Evolutionary conservation across 2,113 vertebrate species (phyloP).

Genomic region (Thinocorus orbignyianus): DNA sequence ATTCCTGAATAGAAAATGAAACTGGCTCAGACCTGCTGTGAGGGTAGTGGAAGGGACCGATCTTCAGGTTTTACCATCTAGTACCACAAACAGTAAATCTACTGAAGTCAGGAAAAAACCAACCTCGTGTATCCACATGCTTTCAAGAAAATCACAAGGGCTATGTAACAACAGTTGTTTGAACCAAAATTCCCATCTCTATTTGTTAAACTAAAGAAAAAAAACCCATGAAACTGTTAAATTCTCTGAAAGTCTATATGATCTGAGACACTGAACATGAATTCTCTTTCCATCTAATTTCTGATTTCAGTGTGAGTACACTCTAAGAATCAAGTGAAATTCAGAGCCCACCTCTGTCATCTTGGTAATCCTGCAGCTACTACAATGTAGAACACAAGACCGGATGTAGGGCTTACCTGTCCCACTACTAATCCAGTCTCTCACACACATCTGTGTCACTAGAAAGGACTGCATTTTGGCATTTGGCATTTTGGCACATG

Average conservation of each 20-base stretch:
- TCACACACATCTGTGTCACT: rapidly evolving
- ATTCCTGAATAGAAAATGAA: neutral
- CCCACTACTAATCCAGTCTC: neutral
- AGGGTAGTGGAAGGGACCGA: rapidly evolving
- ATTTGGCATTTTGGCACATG: too few relatives aligned
- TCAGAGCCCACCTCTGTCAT: rapidly evolving
- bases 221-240: neutral
- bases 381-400: neutral
- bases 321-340: neutral
- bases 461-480: neutral
- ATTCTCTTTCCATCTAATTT: neutral
- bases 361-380: neutral
- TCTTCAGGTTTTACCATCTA: neutral
- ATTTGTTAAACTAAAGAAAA: neutral
- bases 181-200: neutral
- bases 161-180: neutral
- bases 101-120: neutral
- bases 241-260: neutral
- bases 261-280: neutral
- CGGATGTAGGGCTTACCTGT: neutral
- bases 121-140: rapidly evolving
- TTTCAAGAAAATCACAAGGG: neutral
- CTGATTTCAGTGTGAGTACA: neutral
- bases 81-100: neutral
- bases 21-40: neutral